Conservation (phyloP, 1,140 invertebrate genomes). For the Drosophila rufa region DNA sequence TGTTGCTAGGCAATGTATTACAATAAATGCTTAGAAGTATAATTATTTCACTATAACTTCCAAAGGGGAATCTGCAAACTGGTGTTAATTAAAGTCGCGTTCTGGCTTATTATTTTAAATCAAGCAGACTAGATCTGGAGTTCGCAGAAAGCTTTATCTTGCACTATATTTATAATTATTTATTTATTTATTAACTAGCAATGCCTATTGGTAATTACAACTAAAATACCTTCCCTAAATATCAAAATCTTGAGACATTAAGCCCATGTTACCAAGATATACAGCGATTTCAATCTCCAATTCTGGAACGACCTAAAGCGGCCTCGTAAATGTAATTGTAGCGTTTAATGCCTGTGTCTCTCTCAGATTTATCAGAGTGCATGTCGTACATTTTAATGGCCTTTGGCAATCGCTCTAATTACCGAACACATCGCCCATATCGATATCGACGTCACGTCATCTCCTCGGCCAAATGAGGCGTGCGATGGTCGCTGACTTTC, state of each 20-base stretch:
- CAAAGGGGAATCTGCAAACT: no score
- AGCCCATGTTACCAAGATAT: not conserved
- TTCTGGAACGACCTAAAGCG: not conserved
- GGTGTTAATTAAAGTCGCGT: no score
- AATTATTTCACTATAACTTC: no score
- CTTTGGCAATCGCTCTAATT: conserved; percentile 32
- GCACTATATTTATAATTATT: no score
- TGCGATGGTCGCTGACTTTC: conserved; percentile 44
- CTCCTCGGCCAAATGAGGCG: conserved; percentile 50
- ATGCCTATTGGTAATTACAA: not conserved
- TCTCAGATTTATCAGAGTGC: not conserved
- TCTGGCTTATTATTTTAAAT: no score
- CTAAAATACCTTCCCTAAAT: not conserved
- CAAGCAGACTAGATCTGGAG: no score
- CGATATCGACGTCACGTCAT: conserved; percentile 34
- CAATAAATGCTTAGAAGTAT: no score
- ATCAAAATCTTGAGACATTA: not conserved
- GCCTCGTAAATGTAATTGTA: not conserved
- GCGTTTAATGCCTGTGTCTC: not conserved
- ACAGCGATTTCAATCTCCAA: not conserved
- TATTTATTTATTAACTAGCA: no score
- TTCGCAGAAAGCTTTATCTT: no score
- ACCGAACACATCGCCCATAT: conserved; percentile 31
- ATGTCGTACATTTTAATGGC: conserved; percentile 27
- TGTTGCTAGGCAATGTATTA: no score